Conservation (phyloP, 2,797 vertebrate genomes). For the Bradypus variegatus region DNA sequence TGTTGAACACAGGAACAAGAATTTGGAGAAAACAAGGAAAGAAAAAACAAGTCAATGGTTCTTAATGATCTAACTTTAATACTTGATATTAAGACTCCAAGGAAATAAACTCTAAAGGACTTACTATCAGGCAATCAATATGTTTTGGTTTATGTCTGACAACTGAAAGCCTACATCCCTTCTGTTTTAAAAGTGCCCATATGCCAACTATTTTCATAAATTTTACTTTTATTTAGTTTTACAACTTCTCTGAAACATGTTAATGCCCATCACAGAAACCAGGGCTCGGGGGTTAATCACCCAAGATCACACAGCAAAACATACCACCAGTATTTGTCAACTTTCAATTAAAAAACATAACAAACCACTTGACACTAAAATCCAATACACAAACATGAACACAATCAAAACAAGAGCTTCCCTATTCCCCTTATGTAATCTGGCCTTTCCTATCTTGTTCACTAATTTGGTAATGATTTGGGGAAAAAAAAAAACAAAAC, state of each 20-base stretch:
- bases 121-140: neutral
- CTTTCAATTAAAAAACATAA: neutral
- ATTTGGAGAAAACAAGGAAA: neutral
- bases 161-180: neutral
- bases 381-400: neutral
- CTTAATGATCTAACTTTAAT: neutral
- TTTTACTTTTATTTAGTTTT: neutral
- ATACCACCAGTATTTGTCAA: neutral
- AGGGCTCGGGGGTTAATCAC: neutral
- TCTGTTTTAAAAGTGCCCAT: neutral
- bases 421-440: neutral
- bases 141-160: neutral
- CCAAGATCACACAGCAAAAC: neutral
- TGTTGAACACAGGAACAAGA: constrained; percentile 51
- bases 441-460: neutral
- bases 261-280: neutral
- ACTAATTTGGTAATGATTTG: neutral
- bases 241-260: neutral
- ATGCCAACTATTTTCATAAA: neutral
- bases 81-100: neutral
- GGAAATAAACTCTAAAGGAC: neutral
- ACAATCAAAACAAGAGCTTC: neutral
- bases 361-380: constrained; percentile 13
- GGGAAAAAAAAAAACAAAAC: neutral
- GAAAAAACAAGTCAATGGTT: neutral